Evolutionary conservation across 2,797 vertebrate species (phyloP).

Genomic region (Alcedo quadribrachys): DNA sequence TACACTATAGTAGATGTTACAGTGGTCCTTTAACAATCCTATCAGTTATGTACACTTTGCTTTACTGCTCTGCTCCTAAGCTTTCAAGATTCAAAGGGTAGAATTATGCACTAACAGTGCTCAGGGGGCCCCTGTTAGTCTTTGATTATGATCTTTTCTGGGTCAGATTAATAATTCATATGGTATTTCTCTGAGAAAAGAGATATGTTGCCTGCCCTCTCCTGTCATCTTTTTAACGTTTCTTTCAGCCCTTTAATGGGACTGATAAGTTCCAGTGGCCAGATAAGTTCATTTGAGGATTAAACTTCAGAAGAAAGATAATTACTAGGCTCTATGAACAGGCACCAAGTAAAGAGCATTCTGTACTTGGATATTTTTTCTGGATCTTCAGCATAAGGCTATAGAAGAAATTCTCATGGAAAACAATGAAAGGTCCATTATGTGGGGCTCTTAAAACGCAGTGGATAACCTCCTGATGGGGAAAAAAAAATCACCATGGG

Average conservation of each 20-base stretch:
- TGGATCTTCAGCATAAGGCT: background rate
- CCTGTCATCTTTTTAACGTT: constrained; percentile 60
- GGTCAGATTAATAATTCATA: constrained; percentile 76
- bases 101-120: constrained; percentile 57
- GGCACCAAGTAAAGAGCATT: background rate
- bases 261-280: background rate
- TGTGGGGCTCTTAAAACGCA: background rate
- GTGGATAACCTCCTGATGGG: background rate
- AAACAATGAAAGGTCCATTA: background rate
- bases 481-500: background rate
- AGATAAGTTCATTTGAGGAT: constrained; percentile 7
- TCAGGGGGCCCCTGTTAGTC: constrained; percentile 32
- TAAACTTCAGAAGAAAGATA: constrained; percentile 13
- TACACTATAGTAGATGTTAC: background rate
- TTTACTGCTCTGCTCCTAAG: background rate
- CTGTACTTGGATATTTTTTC: background rate
- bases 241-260: constrained; percentile 1
- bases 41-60: background rate
- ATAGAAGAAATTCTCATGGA: background rate
- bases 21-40: background rate
- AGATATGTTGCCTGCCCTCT: constrained; percentile 63
- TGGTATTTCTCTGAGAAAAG: constrained; percentile 56
- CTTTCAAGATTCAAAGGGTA: constrained; percentile 43
- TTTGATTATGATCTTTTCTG: constrained; percentile 72
- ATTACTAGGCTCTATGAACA: background rate